These are phyloP conservation scores for Pampus argenteus DNA, from an alignment of 2,797 vertebrate species.

Conservation along the genomic window DNA sequence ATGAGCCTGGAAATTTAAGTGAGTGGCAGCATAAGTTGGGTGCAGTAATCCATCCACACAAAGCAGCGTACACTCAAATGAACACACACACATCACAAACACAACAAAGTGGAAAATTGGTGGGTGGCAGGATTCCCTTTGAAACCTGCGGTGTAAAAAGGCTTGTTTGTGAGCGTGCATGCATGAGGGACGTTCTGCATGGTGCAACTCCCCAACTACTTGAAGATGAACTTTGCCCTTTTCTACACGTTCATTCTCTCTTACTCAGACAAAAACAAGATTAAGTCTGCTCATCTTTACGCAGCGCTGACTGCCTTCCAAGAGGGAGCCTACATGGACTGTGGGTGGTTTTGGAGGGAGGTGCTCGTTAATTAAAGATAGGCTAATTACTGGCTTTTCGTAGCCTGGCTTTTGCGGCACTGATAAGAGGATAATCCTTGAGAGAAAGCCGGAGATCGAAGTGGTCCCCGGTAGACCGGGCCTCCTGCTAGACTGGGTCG, in stretches of 20 bases:
- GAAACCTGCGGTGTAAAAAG: conserved; percentile 76
- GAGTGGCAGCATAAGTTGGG: conserved; percentile 64
- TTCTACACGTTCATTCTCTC: conserved; percentile 70
- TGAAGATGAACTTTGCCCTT: conserved; percentile 79
- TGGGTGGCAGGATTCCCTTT: conserved; percentile 85
- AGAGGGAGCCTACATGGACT: conserved; percentile 70
- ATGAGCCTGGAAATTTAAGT: conserved; percentile 66
- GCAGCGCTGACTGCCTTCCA: conserved; percentile 71
- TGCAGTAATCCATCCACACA: conserved; percentile 57
- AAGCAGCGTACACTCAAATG: conserved; percentile 48
- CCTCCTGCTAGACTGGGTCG: conserved; percentile 75
- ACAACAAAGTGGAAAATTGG: conserved; percentile 81
- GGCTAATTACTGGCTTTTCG: conserved; percentile 87
- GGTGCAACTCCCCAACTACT: conserved; percentile 70
- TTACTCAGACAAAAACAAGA: conserved; percentile 78
- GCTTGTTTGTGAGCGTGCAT: conserved; percentile 60
- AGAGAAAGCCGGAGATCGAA: conserved; percentile 84
- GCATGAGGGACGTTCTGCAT: conserved; percentile 69
- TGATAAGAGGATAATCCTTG: conserved; percentile 88
- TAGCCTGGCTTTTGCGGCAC: conserved; percentile 81
- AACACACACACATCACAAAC: conserved; percentile 55
- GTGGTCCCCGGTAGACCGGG: conserved; percentile 75
- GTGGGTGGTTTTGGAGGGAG: conserved; percentile 83
- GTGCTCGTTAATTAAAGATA: conserved; percentile 88
- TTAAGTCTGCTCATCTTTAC: conserved; percentile 75